phyloP scores from a whole-genome alignment of 2,113 vertebrate species.

The cattle (Bos taurus) region DNA sequence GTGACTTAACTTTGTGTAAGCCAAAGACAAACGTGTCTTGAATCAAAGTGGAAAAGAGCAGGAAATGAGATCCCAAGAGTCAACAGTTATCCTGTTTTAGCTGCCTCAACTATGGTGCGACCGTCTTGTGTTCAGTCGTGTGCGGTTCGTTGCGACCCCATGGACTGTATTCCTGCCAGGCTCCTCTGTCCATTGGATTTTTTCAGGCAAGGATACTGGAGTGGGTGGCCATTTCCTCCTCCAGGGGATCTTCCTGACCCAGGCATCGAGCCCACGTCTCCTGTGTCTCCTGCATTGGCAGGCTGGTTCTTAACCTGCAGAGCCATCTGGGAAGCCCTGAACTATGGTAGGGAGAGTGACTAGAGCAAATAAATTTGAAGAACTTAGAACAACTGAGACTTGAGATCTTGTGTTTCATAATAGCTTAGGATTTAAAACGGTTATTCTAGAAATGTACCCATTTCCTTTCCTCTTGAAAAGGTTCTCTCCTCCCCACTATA shows the following conservation, averaged over 20 bases:
- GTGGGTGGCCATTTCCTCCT: background rate
- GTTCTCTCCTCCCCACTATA: background rate
- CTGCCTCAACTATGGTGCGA: background rate
- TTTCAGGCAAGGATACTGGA: background rate
- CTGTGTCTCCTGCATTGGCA: background rate
- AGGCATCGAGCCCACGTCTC: background rate
- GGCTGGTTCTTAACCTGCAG: background rate
- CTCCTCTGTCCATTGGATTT: background rate
- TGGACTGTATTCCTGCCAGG: background rate
- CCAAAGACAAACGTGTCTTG: background rate
- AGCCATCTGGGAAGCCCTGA: background rate
- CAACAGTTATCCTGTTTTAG: background rate
- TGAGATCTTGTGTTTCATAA: background rate
- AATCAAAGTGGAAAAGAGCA: background rate
- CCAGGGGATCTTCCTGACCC: background rate
- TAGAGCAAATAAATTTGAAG: background rate
- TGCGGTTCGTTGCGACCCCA: background rate
- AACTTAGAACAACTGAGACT: background rate
- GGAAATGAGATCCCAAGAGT: background rate
- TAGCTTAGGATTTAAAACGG: background rate
- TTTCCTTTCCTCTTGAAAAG: background rate
- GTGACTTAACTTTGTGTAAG: background rate
- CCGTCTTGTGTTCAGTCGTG: background rate
- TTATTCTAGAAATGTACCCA: background rate
- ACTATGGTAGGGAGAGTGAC: background rate